phyloP scores from a whole-genome alignment of 1,140 invertebrate species.

The Centruroides vittatus region DNA sequence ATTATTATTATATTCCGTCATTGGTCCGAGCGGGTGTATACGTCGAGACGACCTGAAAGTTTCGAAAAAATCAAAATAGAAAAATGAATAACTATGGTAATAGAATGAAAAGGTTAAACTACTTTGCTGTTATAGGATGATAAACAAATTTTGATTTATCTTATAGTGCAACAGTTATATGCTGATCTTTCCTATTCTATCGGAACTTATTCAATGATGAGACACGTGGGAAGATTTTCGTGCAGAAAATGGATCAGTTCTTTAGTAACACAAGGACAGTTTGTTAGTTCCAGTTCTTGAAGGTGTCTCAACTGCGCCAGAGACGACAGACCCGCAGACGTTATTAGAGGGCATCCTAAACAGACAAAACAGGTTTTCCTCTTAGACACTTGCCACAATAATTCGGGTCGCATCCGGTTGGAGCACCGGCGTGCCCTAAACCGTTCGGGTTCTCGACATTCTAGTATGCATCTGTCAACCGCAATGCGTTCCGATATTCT shows the following conservation, averaged over 20 bases:
- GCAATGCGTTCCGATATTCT: no score
- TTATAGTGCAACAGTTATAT: neutral
- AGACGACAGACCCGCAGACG: conserved; percentile 74
- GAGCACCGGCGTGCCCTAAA: neutral
- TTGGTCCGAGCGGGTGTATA: no score
- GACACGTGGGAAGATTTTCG: conserved; percentile 56
- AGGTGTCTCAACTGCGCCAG: conserved; percentile 75
- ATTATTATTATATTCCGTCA: no score
- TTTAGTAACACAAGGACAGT: conserved; percentile 77
- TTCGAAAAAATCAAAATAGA: no score
- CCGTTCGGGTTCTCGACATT: neutral
- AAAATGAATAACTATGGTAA: no score
- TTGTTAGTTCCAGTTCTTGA: conserved; percentile 81
- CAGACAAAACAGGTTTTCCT: conserved; percentile 13
- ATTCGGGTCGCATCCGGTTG: no score
- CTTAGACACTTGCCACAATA: neutral
- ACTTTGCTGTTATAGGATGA: no score
- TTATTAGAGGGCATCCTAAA: conserved; percentile 72
- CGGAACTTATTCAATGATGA: conserved; percentile 9
- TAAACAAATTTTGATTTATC: no score
- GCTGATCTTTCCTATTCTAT: neutral
- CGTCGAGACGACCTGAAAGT: no score
- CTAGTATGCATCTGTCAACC: no score
- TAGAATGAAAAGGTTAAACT: no score
- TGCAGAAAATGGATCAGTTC: conserved; percentile 81